Base-by-base conservation (phyloP, 2,888 invertebrate genomes). In the Drosophila kambysellisi region DNA sequence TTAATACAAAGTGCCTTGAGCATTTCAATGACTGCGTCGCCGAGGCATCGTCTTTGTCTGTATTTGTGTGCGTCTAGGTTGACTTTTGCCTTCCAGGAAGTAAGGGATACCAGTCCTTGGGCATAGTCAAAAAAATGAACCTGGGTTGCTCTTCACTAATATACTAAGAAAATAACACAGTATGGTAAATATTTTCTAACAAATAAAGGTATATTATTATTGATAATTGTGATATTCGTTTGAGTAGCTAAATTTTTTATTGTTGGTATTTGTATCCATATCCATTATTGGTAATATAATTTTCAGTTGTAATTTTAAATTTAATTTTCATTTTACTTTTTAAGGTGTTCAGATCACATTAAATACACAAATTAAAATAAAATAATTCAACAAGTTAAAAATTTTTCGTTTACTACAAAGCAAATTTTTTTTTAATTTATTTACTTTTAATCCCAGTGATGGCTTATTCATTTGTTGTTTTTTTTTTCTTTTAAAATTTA, bases 1-100 rank as follows among this genome's bases (percentile, higher is more conserved):
- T 83, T 81, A 81, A 83, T 81, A 79, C 74, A 83, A 83, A 83
- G 76, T 81, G 79, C 81, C 79, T 76, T 63, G 56, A 81, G 82
- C 82, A 77, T 82, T 82, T 82, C 82, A 80, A 82, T 80, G 76
- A 63, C 71, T 70, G 48, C 54, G 62, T 43, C 60, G 54, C 43
- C 48, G 51, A 61, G 39, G 59, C 59, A 57, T 48, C 50, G 60
- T 43, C 43, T 54, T 50, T 43, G 50, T 15, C 15, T 60, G 50
- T 51, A 43, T 43, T 43, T 37, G 39, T 59, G 39, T 59, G 35
- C 39, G 32, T 15, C n/a, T 33, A 7, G 20, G 66, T 51, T 76
- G 63, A 43, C 62, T 62, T 50, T 37, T 60, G 62, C 37, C 59
- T 65, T 61, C 46, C 58, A 33, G 61, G 63, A 69, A 58, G 70